These are phyloP conservation scores for Oriolus oriolus DNA, from an alignment of 2,113 vertebrate species.

Conservation along the genomic window DNA sequence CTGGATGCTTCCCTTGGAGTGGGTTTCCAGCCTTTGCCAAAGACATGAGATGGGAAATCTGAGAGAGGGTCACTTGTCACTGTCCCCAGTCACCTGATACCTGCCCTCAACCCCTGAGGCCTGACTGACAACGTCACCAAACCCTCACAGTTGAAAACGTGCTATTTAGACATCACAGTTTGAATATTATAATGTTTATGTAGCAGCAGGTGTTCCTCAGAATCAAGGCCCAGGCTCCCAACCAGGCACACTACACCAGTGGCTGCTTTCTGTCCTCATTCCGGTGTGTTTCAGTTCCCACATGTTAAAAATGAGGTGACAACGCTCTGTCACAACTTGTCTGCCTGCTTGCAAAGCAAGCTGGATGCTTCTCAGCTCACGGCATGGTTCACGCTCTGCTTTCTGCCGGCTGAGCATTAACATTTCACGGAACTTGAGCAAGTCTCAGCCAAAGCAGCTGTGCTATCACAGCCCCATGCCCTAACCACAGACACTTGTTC, in stretches of 20 bases:
- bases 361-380: background rate
- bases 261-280: background rate
- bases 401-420: background rate
- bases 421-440: background rate
- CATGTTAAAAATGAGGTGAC: background rate
- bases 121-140: no score
- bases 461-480: background rate
- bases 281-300: background rate
- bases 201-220: background rate
- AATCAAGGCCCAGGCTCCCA: background rate
- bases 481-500: background rate
- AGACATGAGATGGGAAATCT: background rate
- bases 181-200: background rate
- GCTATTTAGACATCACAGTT: background rate
- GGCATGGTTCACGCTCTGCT: background rate
- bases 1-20: background rate
- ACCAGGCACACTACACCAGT: fast-evolving
- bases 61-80: background rate
- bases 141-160: background rate
- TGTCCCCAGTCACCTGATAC: no score
- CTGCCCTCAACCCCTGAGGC: background rate
- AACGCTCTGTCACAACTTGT: background rate
- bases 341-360: background rate
- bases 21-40: background rate
- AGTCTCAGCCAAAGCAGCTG: background rate